phyloP scores from a whole-genome alignment of 1,140 invertebrate species.

The Parapsyche elsis region DNA sequence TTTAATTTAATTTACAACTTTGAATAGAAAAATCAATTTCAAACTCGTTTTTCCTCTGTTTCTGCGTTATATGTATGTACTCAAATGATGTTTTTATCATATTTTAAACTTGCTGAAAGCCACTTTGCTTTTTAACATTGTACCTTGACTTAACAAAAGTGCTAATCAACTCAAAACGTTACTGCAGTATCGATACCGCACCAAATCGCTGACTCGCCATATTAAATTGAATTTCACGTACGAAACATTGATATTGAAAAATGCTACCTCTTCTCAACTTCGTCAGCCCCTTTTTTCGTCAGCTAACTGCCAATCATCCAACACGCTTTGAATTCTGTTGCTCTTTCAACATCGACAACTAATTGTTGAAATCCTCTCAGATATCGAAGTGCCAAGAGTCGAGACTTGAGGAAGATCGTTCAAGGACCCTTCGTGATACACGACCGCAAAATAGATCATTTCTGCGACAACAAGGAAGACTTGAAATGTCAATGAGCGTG shows the following conservation, averaged over 20 bases:
- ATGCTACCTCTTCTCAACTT: neutral
- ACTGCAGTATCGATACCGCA: neutral
- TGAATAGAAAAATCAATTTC: too few species aligned
- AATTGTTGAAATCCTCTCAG: neutral
- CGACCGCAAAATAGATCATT: slow-evolving; percentile 19
- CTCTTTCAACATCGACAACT: neutral
- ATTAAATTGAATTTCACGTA: neutral
- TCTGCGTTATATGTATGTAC: too few species aligned
- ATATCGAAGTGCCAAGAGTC: neutral
- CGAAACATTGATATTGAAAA: neutral
- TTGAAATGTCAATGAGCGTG: slow-evolving; percentile 2
- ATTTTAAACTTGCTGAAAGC: too few species aligned
- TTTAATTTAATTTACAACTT: too few species aligned
- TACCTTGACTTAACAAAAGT: too few species aligned
- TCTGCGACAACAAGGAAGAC: slow-evolving; percentile 1
- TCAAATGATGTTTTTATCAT: too few species aligned
- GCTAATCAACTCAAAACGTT: too few species aligned
- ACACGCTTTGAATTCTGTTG: too few species aligned
- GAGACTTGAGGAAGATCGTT: neutral
- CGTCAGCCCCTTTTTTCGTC: neutral
- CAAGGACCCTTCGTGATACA: slow-evolving; percentile 12
- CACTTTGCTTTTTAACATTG: too few species aligned
- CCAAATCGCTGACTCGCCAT: neutral
- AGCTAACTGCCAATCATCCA: too few species aligned
- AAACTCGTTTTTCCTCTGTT: too few species aligned